phyloP scores from a whole-genome alignment of 2,797 vertebrate species.

The Schizopygopsis pylzovi region DNA sequence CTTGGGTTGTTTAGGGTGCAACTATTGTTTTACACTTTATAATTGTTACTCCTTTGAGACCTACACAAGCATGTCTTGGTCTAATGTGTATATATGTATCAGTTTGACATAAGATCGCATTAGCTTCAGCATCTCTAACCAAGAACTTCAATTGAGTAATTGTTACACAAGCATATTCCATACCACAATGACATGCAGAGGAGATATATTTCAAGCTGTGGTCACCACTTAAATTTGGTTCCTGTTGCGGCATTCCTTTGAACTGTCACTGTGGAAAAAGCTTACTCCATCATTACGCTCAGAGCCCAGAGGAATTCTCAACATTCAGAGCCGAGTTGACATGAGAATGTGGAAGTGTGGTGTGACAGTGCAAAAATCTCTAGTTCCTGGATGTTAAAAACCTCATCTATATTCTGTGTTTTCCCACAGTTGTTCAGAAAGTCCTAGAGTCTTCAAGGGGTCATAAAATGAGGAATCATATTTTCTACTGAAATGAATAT shows the following conservation, averaged over 20 bases:
- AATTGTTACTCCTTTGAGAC: slow-evolving; percentile 19
- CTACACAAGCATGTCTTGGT: neutral
- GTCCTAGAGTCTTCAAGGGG: neutral
- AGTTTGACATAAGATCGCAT: slow-evolving; percentile 30
- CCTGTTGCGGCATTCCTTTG: slow-evolving; percentile 42
- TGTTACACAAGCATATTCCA: slow-evolving; percentile 39
- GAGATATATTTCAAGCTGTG: slow-evolving; percentile 46
- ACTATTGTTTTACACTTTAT: slow-evolving; percentile 21
- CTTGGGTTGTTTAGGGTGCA: neutral
- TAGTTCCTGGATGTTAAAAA: slow-evolving; percentile 52
- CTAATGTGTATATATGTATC: neutral
- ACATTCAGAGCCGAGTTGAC: slow-evolving; percentile 4
- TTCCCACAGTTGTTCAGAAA: slow-evolving; percentile 36
- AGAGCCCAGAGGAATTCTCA: slow-evolving; percentile 41
- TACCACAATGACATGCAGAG: slow-evolving; percentile 33
- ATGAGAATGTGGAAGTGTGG: slow-evolving; percentile 44
- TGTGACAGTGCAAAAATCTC: slow-evolving; percentile 73
- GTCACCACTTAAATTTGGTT: slow-evolving; percentile 39
- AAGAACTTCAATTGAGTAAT: slow-evolving; percentile 32
- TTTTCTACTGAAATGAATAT: slow-evolving; percentile 8
- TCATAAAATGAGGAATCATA: neutral
- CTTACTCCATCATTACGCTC: slow-evolving; percentile 30
- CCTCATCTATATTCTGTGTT: slow-evolving; percentile 35
- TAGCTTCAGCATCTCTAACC: slow-evolving; percentile 30
- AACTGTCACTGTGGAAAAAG: slow-evolving; percentile 45